Base-by-base conservation (phyloP, 2,113 vertebrate genomes). In the Pseudorectes ferrugineus region DNA sequence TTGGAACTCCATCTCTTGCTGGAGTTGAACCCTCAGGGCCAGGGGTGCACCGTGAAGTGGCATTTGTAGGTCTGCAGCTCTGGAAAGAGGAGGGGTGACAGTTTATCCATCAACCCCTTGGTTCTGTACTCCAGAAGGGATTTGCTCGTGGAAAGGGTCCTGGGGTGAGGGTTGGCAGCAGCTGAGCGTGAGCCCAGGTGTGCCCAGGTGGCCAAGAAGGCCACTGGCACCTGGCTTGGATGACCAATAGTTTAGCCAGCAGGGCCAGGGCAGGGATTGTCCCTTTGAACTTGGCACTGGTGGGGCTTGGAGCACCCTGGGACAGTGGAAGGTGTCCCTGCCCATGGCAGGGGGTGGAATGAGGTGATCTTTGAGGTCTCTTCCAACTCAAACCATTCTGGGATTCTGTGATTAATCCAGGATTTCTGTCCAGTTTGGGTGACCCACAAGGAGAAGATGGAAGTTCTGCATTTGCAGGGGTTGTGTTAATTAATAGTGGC, bases 201-300 rank as follows among this genome's bases (percentile, higher is more conserved):
- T 40, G 35, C 35, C 24, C 36, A 55, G 63, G 51, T 38, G n/a
- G 49, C 36, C n/a, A 31, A 33, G 16, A 45, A 33, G 15, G 49
- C 20, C 61, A 35, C 14, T 43, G 75, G 15, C 25, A 33, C 51
- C 42, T 46, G 62, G 13, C 14, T 46, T 16, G 42, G 36, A 8
- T 51, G 45, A 19, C 2, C 45, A 59, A 19, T 10, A 10, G 46
- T 28, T 21, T 28, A 46, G 31, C n/a, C 72, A 80, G 77, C 17
- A 57, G 28, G 28, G 24, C 8, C 52, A 49, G 42, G 29, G n/a
- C 49, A 55, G 29, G 9, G 35, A 42, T 48, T 40, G 20, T 24
- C 29, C 51, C 24, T n/a, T 35, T 55, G n/a, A 26, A 1, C 24
- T 12, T 0, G 0, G 12, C 31, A 14, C 5, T 85, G 61, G 11